phyloP scores from a whole-genome alignment of 1,140 invertebrate species.

The Heliconius himera region DNA sequence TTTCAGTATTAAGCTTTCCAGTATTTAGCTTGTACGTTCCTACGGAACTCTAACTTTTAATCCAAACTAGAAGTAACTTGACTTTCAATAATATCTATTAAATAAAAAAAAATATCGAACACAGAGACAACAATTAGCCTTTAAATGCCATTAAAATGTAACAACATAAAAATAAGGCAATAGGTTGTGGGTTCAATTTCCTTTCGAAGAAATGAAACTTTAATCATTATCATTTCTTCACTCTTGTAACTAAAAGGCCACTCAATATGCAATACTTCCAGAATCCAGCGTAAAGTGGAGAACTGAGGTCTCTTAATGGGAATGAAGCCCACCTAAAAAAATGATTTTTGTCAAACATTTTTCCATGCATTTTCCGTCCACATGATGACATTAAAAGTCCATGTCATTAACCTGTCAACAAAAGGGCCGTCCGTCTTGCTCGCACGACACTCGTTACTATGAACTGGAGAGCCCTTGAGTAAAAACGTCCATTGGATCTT shows the following conservation, averaged over 20 bases:
- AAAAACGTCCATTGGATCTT: slow-evolving; percentile 22
- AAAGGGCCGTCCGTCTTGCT: slow-evolving; percentile 11
- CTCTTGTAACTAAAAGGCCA: no score
- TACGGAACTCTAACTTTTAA: not conserved
- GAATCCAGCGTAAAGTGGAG: no score
- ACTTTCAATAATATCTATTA: no score
- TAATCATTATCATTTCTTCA: no score
- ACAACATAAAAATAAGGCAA: no score
- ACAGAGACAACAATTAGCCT: no score
- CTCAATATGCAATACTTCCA: no score
- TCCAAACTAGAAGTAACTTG: not conserved
- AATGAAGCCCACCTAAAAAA: not conserved
- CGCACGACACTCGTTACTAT: slow-evolving; percentile 20
- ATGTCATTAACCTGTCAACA: slow-evolving; percentile 23
- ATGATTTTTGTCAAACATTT: not conserved
- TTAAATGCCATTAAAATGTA: no score
- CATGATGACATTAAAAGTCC: slow-evolving; percentile 18
- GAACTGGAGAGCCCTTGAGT: slow-evolving; percentile 25
- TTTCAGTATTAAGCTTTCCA: not conserved
- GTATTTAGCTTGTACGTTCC: not conserved
- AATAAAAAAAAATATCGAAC: no score
- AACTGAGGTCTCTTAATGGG: no score
- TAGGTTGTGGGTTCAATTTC: no score
- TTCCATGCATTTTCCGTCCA: not conserved
- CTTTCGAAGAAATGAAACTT: no score